phyloP scores from a whole-genome alignment of 2,113 vertebrate species.

The Urocitellus parryii region DNA sequence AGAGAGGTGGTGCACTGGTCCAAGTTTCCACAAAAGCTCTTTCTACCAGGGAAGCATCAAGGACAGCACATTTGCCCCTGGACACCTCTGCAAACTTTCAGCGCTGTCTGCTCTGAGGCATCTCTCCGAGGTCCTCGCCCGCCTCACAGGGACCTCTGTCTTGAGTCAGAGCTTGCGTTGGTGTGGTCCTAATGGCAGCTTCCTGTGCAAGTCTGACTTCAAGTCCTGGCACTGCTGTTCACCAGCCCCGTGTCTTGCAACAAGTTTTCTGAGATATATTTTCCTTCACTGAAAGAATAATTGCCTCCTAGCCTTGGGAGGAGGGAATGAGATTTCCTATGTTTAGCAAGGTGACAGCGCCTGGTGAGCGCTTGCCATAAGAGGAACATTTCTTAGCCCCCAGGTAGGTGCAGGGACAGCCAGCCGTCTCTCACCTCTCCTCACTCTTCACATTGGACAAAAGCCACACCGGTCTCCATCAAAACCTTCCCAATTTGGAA shows the following conservation, averaged over 20 bases:
- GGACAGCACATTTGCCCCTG: not conserved
- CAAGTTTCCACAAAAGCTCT: not conserved
- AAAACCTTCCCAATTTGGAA: not conserved
- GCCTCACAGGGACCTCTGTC: not conserved
- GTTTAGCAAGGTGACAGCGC: not conserved
- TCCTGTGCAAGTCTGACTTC: not conserved
- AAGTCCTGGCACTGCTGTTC: not conserved
- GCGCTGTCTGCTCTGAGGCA: not conserved
- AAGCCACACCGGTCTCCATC: not conserved
- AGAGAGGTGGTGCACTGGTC: not conserved
- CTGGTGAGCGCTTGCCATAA: rapidly evolving
- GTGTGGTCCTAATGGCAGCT: not conserved
- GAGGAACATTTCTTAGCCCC: not conserved
- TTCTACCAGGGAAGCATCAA: not conserved
- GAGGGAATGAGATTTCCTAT: too few species aligned
- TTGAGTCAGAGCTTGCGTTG: not conserved
- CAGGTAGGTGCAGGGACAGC: not conserved
- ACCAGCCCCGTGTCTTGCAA: not conserved
- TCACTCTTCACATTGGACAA: not conserved
- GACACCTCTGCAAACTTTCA: not conserved
- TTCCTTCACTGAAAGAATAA: not conserved
- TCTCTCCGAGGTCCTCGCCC: not conserved
- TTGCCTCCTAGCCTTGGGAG: not conserved
- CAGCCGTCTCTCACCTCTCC: not conserved
- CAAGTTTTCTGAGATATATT: not conserved